Evolutionary conservation across 2,888 invertebrate species (phyloP), one percentile per base, ranked within the genome.

Genomic region (Augochlorella aurata): DNA sequence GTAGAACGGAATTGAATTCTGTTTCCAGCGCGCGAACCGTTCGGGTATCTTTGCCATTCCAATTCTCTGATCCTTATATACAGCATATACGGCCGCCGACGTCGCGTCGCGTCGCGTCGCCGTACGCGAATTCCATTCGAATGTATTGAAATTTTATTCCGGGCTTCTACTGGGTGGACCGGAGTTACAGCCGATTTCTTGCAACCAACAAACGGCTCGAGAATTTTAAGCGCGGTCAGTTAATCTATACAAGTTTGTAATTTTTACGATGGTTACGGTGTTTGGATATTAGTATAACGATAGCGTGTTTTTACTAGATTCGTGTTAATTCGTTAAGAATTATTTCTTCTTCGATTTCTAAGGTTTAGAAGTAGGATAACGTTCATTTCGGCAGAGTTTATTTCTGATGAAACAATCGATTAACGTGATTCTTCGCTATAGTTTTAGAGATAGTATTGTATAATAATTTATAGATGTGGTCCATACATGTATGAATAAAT

Each of bases 1-100:
- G 82, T 78, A 84, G 74, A 50, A 78, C 18, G 63, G 77, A 84
- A 84, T 84, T 77, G 78, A 80, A 82, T 84, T 77, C 67, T 74
- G 74, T 72, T 45, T 44, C 47, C 61, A 14, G 24, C 71, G 77
- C 70, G 24, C 50, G 14, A 58, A 61, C 76, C 66, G 73, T 81
- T 73, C 66, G 58, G 69, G 77, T 77, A 71, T 77, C 82, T 72
- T 83, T 77, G 65, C 74, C 58, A 69, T 78, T 74, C 68, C 82
- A 75, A 82, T 79, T 79, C 69, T 66, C 74, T 68, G 71, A 74
- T 66, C 58, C 54, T 74, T 74, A 77, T 77, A 77, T 67, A 66
- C 58, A 50, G 50, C 12, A 24, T 58, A 24, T 58, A 58, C 21
- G 58, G 7, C 58, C 24, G 54, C 5, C 21, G 21, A 38, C 58